Conservation (phyloP, 1,140 invertebrate species). For the Maconellicoccus hirsutus region DNA sequence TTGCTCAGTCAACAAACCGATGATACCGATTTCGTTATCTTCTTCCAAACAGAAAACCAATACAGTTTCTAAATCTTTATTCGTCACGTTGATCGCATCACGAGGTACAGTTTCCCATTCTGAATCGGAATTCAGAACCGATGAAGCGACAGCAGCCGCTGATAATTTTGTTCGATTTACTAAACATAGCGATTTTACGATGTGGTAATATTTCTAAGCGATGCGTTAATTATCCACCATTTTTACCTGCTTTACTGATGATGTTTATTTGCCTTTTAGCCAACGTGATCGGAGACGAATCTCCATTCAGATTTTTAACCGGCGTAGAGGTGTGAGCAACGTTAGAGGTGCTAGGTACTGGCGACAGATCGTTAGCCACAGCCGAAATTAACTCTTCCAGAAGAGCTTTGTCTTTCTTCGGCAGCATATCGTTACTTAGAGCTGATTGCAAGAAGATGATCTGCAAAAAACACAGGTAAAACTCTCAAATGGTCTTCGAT, state of each 20-base stretch:
- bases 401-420: constrained; percentile 1
- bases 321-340: background rate
- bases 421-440: background rate
- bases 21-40: background rate
- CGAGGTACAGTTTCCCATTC: background rate
- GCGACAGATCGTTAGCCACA: background rate
- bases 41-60: background rate
- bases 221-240: background rate
- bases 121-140: background rate
- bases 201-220: too few species aligned
- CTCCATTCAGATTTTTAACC: background rate
- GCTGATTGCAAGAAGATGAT: constrained; percentile 6
- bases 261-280: constrained; percentile 1
- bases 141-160: background rate
- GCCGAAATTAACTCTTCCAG: background rate
- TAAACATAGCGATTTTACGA: background rate
- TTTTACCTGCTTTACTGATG: constrained; percentile 9
- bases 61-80: constrained; percentile 12
- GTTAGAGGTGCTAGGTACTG: background rate
- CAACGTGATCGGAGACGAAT: background rate
- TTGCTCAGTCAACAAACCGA: background rate
- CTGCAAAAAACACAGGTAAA: background rate
- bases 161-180: background rate
- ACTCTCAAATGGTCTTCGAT: background rate
- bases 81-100: background rate